Base-by-base conservation (phyloP, 2,797 vertebrate genomes). In the Halcyon smyrnensis region DNA sequence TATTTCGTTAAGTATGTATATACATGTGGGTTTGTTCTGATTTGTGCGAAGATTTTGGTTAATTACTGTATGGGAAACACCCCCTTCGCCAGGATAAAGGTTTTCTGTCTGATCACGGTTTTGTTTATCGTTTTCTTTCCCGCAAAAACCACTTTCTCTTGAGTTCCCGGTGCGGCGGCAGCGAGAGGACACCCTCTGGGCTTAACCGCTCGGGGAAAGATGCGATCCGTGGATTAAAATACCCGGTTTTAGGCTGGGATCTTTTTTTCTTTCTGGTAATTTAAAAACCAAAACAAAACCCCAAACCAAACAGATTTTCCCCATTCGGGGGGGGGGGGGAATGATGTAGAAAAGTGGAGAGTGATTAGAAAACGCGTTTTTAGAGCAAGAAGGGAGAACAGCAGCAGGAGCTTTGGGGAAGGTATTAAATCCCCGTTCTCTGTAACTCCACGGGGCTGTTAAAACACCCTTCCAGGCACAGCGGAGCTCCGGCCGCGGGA, bases 341-440 rank as follows among this genome's bases (percentile, higher is more conserved):
- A 2, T 43, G 4, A 2, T 43, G 4, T 2, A 21, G 24, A n/a
- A 68, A 67, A 0, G 3, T 3, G 34, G 23, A 8, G 19, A 0
- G 6, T 9, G 57, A 8, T 56, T 15, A 67, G 30, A 68, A 75
- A 53, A 39, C 0, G 16, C 2, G 0, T 0, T 13, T 63, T 84
- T 21, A 48, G 28, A 46, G 70, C 5, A 8, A 41, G 16, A 48
- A 30, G 28, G 36, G 32, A 6, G 34, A 77, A 28, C 1, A 56
- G 28, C 0, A 4, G 18, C 0, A 4, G 46, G 41, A 51, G 6
- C 7, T 63, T 8, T 6, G n/a, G n/a, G 43, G 39, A 20, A 45
- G 16, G 41, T 1, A 4, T 6, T 24, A 8, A 46, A 14, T 1
- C 5, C 18, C 4, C 11, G 1, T 4, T 14, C 13, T 2, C 13